Evolutionary conservation across 2,888 invertebrate species (phyloP).

Genomic region (Chalcosyrphus nemorum): DNA sequence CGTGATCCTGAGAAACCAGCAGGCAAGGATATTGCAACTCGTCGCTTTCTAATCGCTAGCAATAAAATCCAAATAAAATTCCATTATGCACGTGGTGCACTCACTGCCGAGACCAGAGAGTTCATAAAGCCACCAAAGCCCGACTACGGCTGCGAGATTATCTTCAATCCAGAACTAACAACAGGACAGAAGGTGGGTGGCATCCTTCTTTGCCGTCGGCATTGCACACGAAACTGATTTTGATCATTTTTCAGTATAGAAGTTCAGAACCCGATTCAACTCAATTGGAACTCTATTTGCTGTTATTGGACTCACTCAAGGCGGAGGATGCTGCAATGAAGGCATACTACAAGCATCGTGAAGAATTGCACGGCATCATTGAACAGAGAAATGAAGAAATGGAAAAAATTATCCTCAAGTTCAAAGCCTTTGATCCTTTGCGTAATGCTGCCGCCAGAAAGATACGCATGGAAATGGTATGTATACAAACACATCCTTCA

Average conservation of each 20-base stretch:
- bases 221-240: no score
- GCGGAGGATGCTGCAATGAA: slow-evolving; percentile 85
- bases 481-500: background rate
- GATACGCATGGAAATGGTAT: slow-evolving; percentile 83
- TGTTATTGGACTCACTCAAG: slow-evolving; percentile 85
- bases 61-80: slow-evolving; percentile 82
- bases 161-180: slow-evolving; percentile 86
- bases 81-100: slow-evolving; percentile 79
- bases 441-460: slow-evolving; percentile 83
- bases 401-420: slow-evolving; percentile 82
- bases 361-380: slow-evolving; percentile 82
- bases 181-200: slow-evolving; percentile 87
- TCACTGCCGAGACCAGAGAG: slow-evolving; percentile 83
- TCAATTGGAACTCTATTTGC: slow-evolving; percentile 85
- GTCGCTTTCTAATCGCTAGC: slow-evolving; percentile 85
- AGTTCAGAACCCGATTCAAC: slow-evolving; percentile 84
- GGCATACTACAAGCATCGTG: slow-evolving; percentile 82
- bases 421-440: slow-evolving; percentile 84
- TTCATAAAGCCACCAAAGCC: slow-evolving; percentile 88
- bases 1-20: slow-evolving; percentile 83
- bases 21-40: slow-evolving; percentile 85
- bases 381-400: slow-evolving; percentile 82
- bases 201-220: slow-evolving; percentile 61
- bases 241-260: slow-evolving; percentile 86
- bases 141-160: slow-evolving; percentile 87